Conservation (phyloP, 2,888 invertebrate species). For the Lydus trimaculatus region DNA sequence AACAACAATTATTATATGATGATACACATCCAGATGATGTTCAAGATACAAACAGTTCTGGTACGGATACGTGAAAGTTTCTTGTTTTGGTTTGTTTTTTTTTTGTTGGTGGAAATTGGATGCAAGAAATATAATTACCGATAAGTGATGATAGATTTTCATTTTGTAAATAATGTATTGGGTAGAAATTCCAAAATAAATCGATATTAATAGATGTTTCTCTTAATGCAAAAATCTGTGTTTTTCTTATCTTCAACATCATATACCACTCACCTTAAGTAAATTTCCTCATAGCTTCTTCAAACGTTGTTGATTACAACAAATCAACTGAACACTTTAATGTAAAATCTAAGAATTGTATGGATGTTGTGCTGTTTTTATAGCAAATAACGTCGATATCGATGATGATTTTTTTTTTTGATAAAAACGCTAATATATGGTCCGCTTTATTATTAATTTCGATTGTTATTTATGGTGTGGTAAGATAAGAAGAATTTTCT, state of each 20-base stretch:
- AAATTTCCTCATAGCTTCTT: too few relatives aligned
- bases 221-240: not conserved
- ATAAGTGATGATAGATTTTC: not conserved
- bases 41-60: conserved; percentile 61
- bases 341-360: not conserved
- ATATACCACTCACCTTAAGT: too few relatives aligned
- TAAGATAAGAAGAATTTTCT: not conserved
- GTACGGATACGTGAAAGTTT: conserved; percentile 54
- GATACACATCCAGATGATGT: conserved; percentile 62
- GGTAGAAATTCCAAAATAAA: conserved; percentile 14
- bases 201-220: conserved; percentile 16
- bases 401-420: conserved; percentile 13
- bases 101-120: conserved; percentile 20
- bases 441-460: conserved; percentile 28
- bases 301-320: too few relatives aligned
- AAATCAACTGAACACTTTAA: too few relatives aligned
- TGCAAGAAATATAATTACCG: not conserved
- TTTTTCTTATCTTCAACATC: too few relatives aligned
- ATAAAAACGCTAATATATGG: conserved; percentile 26
- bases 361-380: conserved; percentile 13
- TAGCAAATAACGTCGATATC: conserved; percentile 22
- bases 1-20: conserved; percentile 61
- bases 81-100: conserved; percentile 9
- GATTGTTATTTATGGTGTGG: not conserved
- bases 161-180: not conserved